Conservation (phyloP, 2,113 vertebrate genomes). For the Gorsachius goisagi region DNA sequence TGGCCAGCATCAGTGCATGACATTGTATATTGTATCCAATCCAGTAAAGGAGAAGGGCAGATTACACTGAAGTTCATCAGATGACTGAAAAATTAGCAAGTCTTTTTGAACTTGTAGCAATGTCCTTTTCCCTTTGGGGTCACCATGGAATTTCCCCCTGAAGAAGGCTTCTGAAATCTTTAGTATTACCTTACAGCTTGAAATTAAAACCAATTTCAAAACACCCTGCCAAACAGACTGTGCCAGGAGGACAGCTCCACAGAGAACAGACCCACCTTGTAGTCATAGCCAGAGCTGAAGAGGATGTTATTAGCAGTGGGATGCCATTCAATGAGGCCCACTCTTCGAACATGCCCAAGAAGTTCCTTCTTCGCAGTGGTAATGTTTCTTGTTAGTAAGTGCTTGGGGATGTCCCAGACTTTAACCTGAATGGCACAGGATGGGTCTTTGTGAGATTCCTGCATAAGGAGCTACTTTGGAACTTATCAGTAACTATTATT, state of each 20-base stretch:
- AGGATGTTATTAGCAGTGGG: constrained; percentile 88
- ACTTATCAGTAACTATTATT: neutral
- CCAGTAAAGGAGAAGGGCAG: neutral
- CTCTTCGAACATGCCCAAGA: constrained; percentile 83
- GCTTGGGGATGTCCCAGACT: constrained; percentile 89
- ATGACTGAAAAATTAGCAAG: neutral
- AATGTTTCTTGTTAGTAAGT: constrained; percentile 80
- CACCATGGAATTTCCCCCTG: neutral
- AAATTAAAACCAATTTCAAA: neutral
- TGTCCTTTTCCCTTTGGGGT: neutral
- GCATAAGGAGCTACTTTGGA: neutral
- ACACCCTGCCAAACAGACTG: neutral
- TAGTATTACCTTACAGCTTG: neutral
- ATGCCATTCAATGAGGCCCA: constrained; percentile 93
- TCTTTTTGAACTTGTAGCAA: neutral
- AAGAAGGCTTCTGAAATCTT: neutral
- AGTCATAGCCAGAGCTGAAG: constrained; percentile 90
- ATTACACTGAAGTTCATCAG: neutral
- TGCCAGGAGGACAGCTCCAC: neutral
- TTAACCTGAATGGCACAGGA: constrained; percentile 80
- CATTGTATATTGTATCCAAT: neutral
- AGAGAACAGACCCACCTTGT: constrained; percentile 78
- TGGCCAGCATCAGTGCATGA: neutral
- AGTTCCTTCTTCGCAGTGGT: constrained; percentile 84
- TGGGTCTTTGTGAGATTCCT: neutral